Conservation (phyloP, 2,113 vertebrate species). For the Centropus unirufus region DNA sequence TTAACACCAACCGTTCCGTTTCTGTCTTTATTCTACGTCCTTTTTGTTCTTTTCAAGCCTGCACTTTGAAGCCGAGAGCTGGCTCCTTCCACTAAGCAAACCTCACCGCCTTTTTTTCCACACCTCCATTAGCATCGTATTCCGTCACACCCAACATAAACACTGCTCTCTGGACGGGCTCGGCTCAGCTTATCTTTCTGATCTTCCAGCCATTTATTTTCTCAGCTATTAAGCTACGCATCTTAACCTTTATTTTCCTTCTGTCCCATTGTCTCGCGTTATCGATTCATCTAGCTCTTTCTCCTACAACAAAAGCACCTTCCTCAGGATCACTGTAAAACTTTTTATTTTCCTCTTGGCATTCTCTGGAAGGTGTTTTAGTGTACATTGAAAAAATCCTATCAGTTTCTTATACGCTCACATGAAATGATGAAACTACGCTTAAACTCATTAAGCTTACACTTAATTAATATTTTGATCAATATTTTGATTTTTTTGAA, state of each 20-base stretch:
- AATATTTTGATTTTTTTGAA: background rate
- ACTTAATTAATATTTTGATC: too few relatives aligned
- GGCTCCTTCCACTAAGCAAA: background rate
- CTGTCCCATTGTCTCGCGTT: background rate
- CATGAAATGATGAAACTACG: fast-evolving
- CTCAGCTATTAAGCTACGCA: background rate
- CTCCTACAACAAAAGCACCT: background rate
- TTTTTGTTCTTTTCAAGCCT: background rate
- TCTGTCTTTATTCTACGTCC: background rate
- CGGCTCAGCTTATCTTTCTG: background rate
- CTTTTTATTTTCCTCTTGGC: background rate
- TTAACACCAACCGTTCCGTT: background rate
- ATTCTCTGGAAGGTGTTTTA: background rate
- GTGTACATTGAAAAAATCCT: background rate
- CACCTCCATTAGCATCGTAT: background rate
- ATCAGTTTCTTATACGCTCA: background rate
- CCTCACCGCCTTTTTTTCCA: background rate
- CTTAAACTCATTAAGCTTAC: background rate
- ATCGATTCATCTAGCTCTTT: background rate
- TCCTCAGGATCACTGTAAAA: background rate
- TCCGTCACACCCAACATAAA: background rate
- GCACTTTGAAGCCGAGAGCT: background rate
- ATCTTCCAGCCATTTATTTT: conserved; percentile 1
- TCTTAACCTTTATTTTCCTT: background rate
- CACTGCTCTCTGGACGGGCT: background rate